These are phyloP conservation scores for Coleophora flavipennella DNA, from an alignment of 2,888 invertebrate species.

Conservation along the genomic window DNA sequence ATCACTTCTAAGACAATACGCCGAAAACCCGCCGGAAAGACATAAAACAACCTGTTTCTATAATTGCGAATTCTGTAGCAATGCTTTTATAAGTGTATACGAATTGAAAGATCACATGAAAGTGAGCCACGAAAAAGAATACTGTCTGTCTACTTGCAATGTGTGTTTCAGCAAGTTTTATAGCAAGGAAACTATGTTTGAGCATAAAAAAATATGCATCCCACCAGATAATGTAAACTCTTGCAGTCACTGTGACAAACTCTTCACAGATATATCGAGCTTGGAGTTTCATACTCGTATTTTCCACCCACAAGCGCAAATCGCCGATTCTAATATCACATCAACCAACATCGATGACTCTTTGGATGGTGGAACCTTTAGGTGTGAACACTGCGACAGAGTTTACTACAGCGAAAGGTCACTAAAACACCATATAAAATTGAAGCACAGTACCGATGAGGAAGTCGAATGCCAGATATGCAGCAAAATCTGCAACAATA, in stretches of 20 bases:
- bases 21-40: background rate
- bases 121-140: constrained; percentile 37
- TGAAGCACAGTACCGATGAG: constrained; percentile 47
- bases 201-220: constrained; percentile 41
- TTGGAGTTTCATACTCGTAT: constrained; percentile 47
- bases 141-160: constrained; percentile 41
- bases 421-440: constrained; percentile 47
- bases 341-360: constrained; percentile 33
- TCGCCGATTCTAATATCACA: constrained; percentile 38
- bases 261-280: constrained; percentile 50
- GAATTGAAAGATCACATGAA: constrained; percentile 49
- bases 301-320: constrained; percentile 50
- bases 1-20: constrained; percentile 26
- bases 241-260: constrained; percentile 47
- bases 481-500: constrained; percentile 47
- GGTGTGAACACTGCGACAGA: constrained; percentile 39
- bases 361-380: constrained; percentile 22
- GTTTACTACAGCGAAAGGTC: constrained; percentile 51
- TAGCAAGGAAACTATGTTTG: constrained; percentile 34
- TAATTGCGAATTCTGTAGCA: constrained; percentile 43
- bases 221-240: constrained; percentile 39
- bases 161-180: constrained; percentile 52
- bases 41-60: constrained; percentile 17
- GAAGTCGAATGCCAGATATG: constrained; percentile 41
- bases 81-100: constrained; percentile 30